These are phyloP conservation scores for Pholis gunnellus DNA, from an alignment of 2,113 vertebrate genomes.

Conservation along the genomic window DNA sequence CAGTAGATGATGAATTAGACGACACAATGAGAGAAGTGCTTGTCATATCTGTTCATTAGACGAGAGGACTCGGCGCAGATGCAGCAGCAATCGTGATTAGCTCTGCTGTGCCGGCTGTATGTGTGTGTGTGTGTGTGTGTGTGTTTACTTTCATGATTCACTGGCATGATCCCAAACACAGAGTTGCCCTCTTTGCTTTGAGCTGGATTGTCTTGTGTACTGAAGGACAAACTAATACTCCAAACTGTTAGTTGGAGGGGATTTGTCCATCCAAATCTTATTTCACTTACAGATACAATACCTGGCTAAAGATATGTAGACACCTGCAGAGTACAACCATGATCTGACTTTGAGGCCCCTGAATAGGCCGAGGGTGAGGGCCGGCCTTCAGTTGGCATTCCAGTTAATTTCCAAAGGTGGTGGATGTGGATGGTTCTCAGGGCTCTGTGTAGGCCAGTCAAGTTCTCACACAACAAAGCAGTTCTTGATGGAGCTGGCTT, in stretches of 20 bases:
- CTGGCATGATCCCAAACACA: conserved; percentile 31
- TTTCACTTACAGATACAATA: not conserved
- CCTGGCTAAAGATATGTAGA: not conserved
- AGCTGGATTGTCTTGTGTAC: not conserved
- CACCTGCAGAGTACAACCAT: not conserved
- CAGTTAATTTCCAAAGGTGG: not conserved
- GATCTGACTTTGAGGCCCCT: not conserved
- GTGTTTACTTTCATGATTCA: not conserved
- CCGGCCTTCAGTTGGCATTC: not conserved
- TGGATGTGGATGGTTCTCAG: not conserved
- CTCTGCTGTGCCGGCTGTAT: not conserved
- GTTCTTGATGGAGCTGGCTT: too few species aligned
- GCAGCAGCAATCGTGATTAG: conserved; percentile 44
- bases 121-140: conserved; percentile 7
- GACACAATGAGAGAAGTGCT: conserved; percentile 37
- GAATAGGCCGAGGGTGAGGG: not conserved
- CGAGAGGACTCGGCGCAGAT: conserved; percentile 17
- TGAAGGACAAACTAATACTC: conserved; percentile 44
- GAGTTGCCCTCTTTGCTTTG: not conserved
- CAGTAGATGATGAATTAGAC: conserved; percentile 35
- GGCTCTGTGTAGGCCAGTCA: not conserved
- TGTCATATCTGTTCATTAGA: conserved; percentile 49
- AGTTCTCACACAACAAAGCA: too few species aligned
- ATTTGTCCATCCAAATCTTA: conserved; percentile 14
- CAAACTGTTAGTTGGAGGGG: not conserved